These are phyloP conservation scores for Dendrolimus houi DNA, from an alignment of 2,888 invertebrate genomes.

Conservation along the genomic window DNA sequence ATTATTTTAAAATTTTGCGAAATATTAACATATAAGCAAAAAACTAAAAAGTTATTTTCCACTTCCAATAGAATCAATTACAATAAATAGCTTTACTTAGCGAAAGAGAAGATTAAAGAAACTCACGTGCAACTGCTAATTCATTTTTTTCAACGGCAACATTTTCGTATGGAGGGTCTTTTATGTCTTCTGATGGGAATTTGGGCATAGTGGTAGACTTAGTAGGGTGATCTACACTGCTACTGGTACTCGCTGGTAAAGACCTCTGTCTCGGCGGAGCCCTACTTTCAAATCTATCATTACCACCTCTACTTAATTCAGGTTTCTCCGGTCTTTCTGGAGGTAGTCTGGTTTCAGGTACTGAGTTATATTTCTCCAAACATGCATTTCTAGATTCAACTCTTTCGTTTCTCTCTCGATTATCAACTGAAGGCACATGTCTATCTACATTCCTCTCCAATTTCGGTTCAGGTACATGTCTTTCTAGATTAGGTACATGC, in stretches of 20 bases:
- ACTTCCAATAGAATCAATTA: neutral
- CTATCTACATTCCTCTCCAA: slow-evolving; percentile 17
- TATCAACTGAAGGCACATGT: slow-evolving; percentile 5
- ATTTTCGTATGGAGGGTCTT: slow-evolving; percentile 64
- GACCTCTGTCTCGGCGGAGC: slow-evolving; percentile 63
- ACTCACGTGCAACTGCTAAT: slow-evolving; percentile 56
- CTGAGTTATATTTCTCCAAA: neutral
- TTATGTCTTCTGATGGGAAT: slow-evolving; percentile 63
- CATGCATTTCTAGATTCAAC: neutral
- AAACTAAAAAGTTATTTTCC: slow-evolving; percentile 3
- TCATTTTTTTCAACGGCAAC: slow-evolving; percentile 56
- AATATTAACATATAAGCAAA: slow-evolving; percentile 4
- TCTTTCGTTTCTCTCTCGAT: slow-evolving; percentile 27
- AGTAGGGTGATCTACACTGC: slow-evolving; percentile 56
- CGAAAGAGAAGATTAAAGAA: slow-evolving; percentile 1
- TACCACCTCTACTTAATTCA: slow-evolving; percentile 23
- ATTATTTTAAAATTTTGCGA: too few relatives aligned
- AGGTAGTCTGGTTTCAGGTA: neutral
- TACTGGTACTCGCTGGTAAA: slow-evolving; percentile 49
- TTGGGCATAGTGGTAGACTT: slow-evolving; percentile 78
- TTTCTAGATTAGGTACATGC: slow-evolving; percentile 4
- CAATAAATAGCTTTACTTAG: too few relatives aligned
- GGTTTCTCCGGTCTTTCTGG: slow-evolving; percentile 24
- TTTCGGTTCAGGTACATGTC: slow-evolving; percentile 12
- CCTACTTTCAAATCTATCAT: slow-evolving; percentile 38